Base-by-base conservation (phyloP, 2,888 invertebrate species). In the Lochmaea capreae region DNA sequence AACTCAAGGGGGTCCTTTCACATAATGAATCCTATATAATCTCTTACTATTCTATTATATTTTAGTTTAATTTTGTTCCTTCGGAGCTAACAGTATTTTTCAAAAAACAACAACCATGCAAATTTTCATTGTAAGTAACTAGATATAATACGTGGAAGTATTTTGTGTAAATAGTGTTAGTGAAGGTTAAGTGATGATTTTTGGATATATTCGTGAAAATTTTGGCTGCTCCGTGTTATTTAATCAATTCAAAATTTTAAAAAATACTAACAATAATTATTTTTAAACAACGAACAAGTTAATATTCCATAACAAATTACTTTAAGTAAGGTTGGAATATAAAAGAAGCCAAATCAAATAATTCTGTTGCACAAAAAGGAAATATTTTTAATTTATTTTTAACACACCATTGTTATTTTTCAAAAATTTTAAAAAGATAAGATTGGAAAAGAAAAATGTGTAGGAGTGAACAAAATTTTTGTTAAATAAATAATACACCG, bases 121-220 rank as follows among this genome's bases (percentile, higher is more conserved):
- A 74, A 69, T 76, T 67, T 83, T 82, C 76, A 81, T 83, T 80
- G 85, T 85, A 84, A 84, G 85, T 83, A 81, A 68, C 62, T 54
- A n/a, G n/a, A n/a, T n/a, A n/a, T 2, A 8, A 43, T 58, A 33
- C 9, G 73, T 33, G 14, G 33, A 67, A 58, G 61, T 54, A 14
- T 39, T 54, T 26, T 65, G 67, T 71, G 73, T 43, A n/a, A 49
- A 66, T 62, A 42, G 74, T 68, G 68, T 43, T 33, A 57, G 65
- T 61, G 46, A 54, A 63, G 42, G 67, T 71, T 42, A n/a, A 46
- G 57, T 70, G 73, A 59, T 26, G 42, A 12, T 52, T 61, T 68
- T 62, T 43, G 61, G 46, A 43, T 39, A 43, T 43, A 26, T 52
- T 58, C 26, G 58, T 67, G 67, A 49, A 18, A 58, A 46, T 46